phyloP scores from a whole-genome alignment of 1,140 invertebrate genomes.

The Glossosoma conforme region DNA sequence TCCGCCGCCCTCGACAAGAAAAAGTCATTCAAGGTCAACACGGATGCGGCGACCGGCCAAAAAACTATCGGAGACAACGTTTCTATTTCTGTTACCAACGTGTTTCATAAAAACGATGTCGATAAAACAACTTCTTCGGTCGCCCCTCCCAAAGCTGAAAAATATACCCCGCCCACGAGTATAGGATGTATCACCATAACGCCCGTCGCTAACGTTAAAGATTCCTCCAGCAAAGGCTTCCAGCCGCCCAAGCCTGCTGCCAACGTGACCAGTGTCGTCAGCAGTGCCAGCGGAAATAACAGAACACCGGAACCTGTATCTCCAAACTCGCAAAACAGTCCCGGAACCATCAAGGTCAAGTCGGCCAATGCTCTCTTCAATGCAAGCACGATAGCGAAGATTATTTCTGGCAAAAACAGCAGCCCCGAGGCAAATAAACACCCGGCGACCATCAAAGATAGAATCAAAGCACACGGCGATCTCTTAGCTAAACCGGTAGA shows the following conservation, averaged over 20 bases:
- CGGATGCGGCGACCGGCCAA: slow-evolving; percentile 1
- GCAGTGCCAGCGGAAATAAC: too few relatives aligned
- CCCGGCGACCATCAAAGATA: slow-evolving; percentile 6
- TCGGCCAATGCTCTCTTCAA: slow-evolving; percentile 23
- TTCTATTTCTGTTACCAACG: slow-evolving; percentile 25
- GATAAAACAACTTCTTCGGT: slow-evolving; percentile 12
- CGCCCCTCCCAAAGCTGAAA: slow-evolving; percentile 28
- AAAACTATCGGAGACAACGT: slow-evolving; percentile 22
- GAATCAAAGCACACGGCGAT: slow-evolving; percentile 4
- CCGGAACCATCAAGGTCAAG: slow-evolving; percentile 24
- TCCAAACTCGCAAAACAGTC: neutral
- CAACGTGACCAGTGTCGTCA: neutral
- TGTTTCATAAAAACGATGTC: slow-evolving; percentile 24
- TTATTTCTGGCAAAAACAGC: slow-evolving; percentile 22
- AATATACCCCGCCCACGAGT: slow-evolving; percentile 37
- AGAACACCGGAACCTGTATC: too few relatives aligned
- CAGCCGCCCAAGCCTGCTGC: slow-evolving; percentile 13
- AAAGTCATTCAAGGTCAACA: slow-evolving; percentile 20
- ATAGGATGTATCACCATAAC: slow-evolving; percentile 42
- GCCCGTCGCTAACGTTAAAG: slow-evolving; percentile 9
- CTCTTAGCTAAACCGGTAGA: neutral
- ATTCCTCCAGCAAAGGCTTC: slow-evolving; percentile 8
- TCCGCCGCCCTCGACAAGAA: slow-evolving; percentile 7
- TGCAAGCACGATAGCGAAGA: slow-evolving; percentile 24
- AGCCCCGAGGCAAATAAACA: slow-evolving; percentile 8